A percentile compares a stretch with the other conserved stretches of the same genome.
These are phyloP conservation scores for Ciconia maguari DNA, from an alignment of 2,113 vertebrate species.

Conservation along the genomic window DNA sequence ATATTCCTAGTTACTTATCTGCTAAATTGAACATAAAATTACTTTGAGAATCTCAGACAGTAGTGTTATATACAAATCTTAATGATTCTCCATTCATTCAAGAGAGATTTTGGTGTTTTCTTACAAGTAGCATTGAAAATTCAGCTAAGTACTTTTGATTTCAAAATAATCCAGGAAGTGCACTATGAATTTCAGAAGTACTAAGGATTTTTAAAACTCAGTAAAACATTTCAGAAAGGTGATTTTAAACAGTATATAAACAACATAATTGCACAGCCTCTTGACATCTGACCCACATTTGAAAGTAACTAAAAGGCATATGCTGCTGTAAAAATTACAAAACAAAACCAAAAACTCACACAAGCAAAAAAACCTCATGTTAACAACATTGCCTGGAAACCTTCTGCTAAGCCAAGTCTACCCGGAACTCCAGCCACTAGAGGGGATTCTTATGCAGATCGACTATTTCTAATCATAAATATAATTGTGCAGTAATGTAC, in stretches of 20 bases:
- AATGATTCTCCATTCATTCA: neutral
- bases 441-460: fast-evolving
- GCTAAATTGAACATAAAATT: neutral
- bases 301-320: neutral
- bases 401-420: neutral
- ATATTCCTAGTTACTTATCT: neutral
- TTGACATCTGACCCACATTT: neutral
- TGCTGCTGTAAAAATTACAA: neutral
- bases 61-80: neutral
- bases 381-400: neutral
- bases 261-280: neutral
- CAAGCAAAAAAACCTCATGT: neutral
- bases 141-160: neutral
- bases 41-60: neutral
- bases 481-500: neutral
- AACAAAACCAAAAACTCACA: neutral
- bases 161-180: neutral
- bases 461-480: neutral
- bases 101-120: neutral
- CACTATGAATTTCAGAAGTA: neutral
- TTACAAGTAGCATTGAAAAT: neutral
- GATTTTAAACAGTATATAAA: neutral
- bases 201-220: neutral
- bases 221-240: neutral
- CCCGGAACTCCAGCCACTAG: neutral